Evolutionary conservation across 1,140 invertebrate species (phyloP), one percentile per base, ranked within the genome.

Genomic region (Pogonus chalceus): DNA sequence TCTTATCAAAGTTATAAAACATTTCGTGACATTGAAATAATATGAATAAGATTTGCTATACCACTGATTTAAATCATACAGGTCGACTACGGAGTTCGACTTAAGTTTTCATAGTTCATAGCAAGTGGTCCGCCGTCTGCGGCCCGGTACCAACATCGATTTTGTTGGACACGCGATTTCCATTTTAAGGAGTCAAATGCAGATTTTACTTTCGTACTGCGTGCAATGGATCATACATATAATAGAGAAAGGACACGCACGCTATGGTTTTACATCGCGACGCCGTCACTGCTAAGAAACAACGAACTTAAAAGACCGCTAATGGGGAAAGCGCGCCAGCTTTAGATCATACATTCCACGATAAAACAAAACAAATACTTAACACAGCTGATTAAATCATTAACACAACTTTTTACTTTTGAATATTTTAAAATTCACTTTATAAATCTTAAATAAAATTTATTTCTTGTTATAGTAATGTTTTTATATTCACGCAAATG

Each of bases 141-240:
- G 37, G 37, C 37, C 7, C 37, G 37, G 4, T 10, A 12, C 9
- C 37, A 31, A 12, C 7, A 43, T 43, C 37, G 37, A 43, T 43
- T 43, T 18, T 18, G 37, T 43, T n/a, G 50, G 47, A 37, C 59
- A 61, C 57, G 59, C 59, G 57, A 61, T 60, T 56, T 56, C 20
- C 51, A 31, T 50, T 59, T 56, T 55, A 56, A 47, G 56, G 51
- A 55, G 54, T 43, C 58, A 31, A 57, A 58, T 61, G 56, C 57
- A 60, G 57, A 60, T 62, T 62, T 60, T 58, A 60, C 56, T 60
- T 60, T 60, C 58, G 58, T 54, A 35, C 54, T 58, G 59, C 59
- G 57, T 61, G 56, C 49, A 48, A 35, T 49, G 37, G 35, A 52
- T 43, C 37, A 43, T n/a, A n/a, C n/a, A 54, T 53, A 23, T 63